Evolutionary conservation across 2,888 invertebrate genomes (phyloP).

Genomic region (Hedychridium roseum): DNA sequence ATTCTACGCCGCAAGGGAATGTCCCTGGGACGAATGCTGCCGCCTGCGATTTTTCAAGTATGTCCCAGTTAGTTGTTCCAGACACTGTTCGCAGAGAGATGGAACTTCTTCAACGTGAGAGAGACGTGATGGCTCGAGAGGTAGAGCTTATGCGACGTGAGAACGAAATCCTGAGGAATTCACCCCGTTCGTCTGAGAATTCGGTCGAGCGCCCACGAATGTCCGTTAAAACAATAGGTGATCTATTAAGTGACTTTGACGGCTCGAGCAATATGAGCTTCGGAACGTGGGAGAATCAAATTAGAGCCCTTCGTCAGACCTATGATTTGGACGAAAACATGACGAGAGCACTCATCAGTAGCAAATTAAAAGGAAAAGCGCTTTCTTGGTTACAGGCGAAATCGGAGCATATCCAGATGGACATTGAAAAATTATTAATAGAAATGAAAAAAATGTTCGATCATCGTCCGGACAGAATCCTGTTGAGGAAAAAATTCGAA

Average conservation of each 20-base stretch:
- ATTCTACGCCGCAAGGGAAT: not conserved
- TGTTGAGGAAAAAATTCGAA: conserved; percentile 14
- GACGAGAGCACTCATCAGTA: conserved; percentile 7
- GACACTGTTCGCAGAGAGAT: too few relatives aligned
- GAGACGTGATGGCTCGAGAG: not conserved
- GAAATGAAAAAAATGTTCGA: conserved; percentile 17
- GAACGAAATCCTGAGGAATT: not conserved
- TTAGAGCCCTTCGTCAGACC: conserved; percentile 11
- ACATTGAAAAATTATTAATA: conserved; percentile 12
- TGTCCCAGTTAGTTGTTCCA: too few relatives aligned
- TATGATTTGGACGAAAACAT: conserved; percentile 15
- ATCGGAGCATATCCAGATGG: conserved; percentile 14
- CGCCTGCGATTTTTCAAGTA: not conserved
- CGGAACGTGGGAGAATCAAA: conserved; percentile 14
- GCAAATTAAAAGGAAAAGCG: conserved; percentile 19
- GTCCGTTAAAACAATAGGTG: conserved; percentile 5
- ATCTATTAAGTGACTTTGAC: conserved; percentile 10
- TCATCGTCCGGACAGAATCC: conserved; percentile 10
- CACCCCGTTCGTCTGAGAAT: not conserved
- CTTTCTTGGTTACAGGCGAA: conserved; percentile 20
- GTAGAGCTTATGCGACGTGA: not conserved
- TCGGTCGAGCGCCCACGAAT: not conserved
- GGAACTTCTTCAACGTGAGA: not conserved
- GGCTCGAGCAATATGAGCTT: conserved; percentile 6
- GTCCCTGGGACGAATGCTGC: not conserved